A percentile compares a stretch with the other conserved stretches of the same genome.
Evolutionary conservation across 1,140 invertebrate species (phyloP).

Genomic region (Ectropis grisescens): DNA sequence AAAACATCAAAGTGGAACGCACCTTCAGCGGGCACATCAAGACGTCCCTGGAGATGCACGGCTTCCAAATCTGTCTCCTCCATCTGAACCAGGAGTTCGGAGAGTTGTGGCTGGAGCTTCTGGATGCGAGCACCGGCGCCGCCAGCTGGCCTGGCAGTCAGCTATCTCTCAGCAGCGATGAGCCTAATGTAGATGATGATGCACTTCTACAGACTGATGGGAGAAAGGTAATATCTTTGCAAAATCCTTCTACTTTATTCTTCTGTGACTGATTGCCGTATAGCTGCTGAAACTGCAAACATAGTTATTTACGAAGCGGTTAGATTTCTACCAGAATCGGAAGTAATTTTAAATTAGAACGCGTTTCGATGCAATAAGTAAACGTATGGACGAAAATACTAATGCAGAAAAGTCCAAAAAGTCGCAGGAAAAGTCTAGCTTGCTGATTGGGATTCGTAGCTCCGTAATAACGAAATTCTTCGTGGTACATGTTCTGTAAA

Average conservation of each 20-base stretch:
- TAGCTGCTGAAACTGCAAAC: too few relatives aligned
- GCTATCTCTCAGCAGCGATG: slow-evolving; percentile 18
- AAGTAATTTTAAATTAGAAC: too few relatives aligned
- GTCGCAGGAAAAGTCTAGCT: too few relatives aligned
- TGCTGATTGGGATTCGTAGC: too few relatives aligned
- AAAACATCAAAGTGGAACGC: slow-evolving; percentile 72
- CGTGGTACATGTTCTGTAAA: too few relatives aligned
- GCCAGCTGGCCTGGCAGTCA: slow-evolving; percentile 72
- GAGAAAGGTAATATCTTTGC: slow-evolving; percentile 25
- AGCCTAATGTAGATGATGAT: slow-evolving; percentile 25
- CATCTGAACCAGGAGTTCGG: slow-evolving; percentile 66
- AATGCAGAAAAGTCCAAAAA: too few relatives aligned
- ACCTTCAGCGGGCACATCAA: slow-evolving; percentile 81
- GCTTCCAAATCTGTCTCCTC: slow-evolving; percentile 81
- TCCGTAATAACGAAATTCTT: too few relatives aligned
- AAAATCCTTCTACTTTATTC: background rate
- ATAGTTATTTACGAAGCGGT: too few relatives aligned
- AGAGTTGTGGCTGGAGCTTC: slow-evolving; percentile 64
- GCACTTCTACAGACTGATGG: slow-evolving; percentile 19
- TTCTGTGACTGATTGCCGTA: too few relatives aligned
- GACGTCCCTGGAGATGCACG: slow-evolving; percentile 87
- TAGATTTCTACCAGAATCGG: too few relatives aligned
- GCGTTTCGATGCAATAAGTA: too few relatives aligned
- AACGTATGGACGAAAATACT: too few relatives aligned
- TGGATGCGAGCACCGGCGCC: slow-evolving; percentile 74